Percentiles rank a stretch among this genome's conserved stretches.
Conservation (phyloP, 2,797 vertebrate genomes). For the Sparus aurata region DNA sequence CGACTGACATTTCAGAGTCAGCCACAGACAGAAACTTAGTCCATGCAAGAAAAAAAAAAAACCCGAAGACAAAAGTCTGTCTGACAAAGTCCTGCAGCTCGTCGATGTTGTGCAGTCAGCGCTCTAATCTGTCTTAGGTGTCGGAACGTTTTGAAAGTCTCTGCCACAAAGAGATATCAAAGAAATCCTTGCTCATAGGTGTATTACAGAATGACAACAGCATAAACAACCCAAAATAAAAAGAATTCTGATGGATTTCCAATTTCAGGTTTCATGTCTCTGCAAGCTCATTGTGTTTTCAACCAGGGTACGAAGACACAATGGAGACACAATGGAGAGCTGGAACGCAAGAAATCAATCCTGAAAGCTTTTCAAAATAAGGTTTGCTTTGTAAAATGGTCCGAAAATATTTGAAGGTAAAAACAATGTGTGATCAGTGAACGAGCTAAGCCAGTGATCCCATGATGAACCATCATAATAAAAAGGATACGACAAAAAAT, state of each 20-base stretch:
- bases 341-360: neutral
- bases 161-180: neutral
- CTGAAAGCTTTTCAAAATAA: neutral
- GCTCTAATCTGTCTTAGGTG: neutral
- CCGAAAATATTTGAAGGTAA: neutral
- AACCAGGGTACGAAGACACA: neutral
- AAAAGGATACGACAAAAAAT: neutral
- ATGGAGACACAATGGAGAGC: neutral
- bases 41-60: neutral
- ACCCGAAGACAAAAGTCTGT: neutral
- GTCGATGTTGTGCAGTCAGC: neutral
- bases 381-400: neutral
- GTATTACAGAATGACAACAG: fast-evolving
- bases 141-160: neutral
- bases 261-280: neutral
- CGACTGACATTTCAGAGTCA: slow-evolving; percentile 24
- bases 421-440: neutral
- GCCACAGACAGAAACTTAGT: neutral
- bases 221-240: neutral
- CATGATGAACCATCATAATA: neutral
- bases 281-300: neutral
- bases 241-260: neutral
- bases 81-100: neutral
- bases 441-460: neutral
- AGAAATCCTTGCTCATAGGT: neutral